Evolutionary conservation across 2,113 vertebrate species (phyloP).

Genomic region (Boulengeromyrus knoepffleri): DNA sequence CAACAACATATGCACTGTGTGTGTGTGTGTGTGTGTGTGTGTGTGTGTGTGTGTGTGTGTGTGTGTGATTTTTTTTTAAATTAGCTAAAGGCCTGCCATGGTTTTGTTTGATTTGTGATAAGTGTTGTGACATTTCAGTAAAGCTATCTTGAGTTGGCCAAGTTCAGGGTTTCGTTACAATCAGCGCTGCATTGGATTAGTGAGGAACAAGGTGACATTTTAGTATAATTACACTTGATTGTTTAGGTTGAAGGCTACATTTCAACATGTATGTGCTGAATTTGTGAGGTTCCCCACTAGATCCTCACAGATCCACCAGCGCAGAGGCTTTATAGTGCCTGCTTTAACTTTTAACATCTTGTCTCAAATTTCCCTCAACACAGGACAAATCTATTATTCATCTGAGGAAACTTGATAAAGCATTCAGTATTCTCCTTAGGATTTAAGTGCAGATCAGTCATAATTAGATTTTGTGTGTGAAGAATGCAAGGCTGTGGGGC

Average conservation of each 20-base stretch:
- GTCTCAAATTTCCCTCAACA: conserved; percentile 28
- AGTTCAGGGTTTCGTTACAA: background rate
- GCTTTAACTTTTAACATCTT: conserved; percentile 27
- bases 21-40: background rate
- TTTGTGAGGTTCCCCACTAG: background rate
- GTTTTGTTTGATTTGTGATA: background rate
- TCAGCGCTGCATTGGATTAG: background rate
- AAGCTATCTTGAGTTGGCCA: background rate
- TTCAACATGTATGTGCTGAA: background rate
- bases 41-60: background rate
- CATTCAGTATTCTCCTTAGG: background rate
- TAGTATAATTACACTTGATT: background rate
- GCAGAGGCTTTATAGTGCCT: conserved; percentile 32
- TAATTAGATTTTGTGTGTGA: conserved; percentile 1
- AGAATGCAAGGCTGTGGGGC: background rate
- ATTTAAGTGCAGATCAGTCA: background rate
- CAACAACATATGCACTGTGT: background rate
- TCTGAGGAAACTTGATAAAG: conserved; percentile 33
- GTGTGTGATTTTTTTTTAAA: background rate
- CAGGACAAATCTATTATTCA: conserved; percentile 43
- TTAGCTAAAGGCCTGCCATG: background rate
- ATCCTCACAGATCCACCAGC: conserved; percentile 14
- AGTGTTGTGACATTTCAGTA: background rate
- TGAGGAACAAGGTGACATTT: background rate
- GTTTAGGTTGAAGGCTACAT: background rate